Evolutionary conservation across 2,797 vertebrate genomes (phyloP), one percentile per base, ranked within the genome.

Genomic region (Smutsia gigantea): DNA sequence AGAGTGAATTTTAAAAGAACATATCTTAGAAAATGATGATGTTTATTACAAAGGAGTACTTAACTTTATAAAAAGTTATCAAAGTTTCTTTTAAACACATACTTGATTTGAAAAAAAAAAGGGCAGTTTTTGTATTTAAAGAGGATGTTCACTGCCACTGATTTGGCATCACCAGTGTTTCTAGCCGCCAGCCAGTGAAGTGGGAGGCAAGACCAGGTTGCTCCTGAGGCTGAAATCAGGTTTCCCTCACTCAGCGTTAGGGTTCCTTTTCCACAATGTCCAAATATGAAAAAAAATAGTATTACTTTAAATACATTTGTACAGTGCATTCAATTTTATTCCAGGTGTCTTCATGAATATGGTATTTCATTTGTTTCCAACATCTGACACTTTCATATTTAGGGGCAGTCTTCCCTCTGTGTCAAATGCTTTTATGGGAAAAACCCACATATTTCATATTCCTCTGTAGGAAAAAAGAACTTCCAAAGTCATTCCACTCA

Each of bases 31-130:
- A 94, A 94, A 64, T 51, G 19, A 63, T 88, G 81, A 51, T 49
- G 2, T 66, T 83, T 37, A 81, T 81, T 82, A 87, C 31, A 75
- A 90, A 91, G 4, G n/a, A 87, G 68, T 29, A 63, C 39, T 51
- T 66, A 59, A 23, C 21, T 72, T 93, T 91, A 88, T 87, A 81
- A 85, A 96, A 88, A 55, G 19, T 63, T 66, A 81, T 19, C 87
- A n/a, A 4, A 42, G 27, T 93, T 92, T 78, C 55, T 93, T 87
- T 79, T 49, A 87, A 55, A 81, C 19, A 37, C 15, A 84, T 89
- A 86, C 39, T 93, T 81, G 10, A 77, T 83, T 68, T 90, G 57
- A 23, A 57, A 82, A 51, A 34, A 46, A 46, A 74, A 42, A 84
- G 19, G 15, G n/a, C 18, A 74, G 42, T 61, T 61, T 88, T 91